These are phyloP conservation scores for Agonopterix heracliana DNA, from an alignment of 2,888 invertebrate species.

Conservation along the genomic window DNA sequence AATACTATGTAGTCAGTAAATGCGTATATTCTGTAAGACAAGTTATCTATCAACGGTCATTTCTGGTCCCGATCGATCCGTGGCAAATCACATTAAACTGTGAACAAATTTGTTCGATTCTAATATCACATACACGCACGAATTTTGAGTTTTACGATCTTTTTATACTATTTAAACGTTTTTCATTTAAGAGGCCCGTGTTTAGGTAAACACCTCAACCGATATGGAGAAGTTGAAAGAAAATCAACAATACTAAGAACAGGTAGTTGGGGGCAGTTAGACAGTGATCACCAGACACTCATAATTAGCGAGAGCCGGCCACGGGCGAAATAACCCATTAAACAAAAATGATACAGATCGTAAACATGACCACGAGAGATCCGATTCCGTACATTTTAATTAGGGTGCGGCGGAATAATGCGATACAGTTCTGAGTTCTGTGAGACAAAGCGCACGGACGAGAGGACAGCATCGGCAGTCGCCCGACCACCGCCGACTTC, in stretches of 20 bases:
- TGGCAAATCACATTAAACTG: slow-evolving; percentile 60
- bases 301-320: slow-evolving; percentile 23
- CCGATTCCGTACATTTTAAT: slow-evolving; percentile 68
- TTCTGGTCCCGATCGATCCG: slow-evolving; percentile 28
- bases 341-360: slow-evolving; percentile 68
- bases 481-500: slow-evolving; percentile 9
- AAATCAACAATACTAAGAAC: slow-evolving; percentile 1
- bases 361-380: slow-evolving; percentile 44
- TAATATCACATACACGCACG: slow-evolving; percentile 9
- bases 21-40: too few relatives aligned
- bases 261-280: slow-evolving; percentile 5
- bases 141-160: slow-evolving; percentile 6
- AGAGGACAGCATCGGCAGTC: slow-evolving; percentile 19
- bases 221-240: background rate
- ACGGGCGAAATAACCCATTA: slow-evolving; percentile 59
- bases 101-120: slow-evolving; percentile 59
- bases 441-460: slow-evolving; percentile 36
- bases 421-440: slow-evolving; percentile 42
- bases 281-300: slow-evolving; percentile 7
- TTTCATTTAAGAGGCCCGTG: slow-evolving; percentile 6
- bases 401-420: slow-evolving; percentile 41
- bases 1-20: too few relatives aligned
- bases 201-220: slow-evolving; percentile 1
- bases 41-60: background rate
- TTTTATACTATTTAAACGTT: slow-evolving; percentile 4